Base-by-base conservation (phyloP, 2,797 vertebrate species). In the Squalus acanthias region DNA sequence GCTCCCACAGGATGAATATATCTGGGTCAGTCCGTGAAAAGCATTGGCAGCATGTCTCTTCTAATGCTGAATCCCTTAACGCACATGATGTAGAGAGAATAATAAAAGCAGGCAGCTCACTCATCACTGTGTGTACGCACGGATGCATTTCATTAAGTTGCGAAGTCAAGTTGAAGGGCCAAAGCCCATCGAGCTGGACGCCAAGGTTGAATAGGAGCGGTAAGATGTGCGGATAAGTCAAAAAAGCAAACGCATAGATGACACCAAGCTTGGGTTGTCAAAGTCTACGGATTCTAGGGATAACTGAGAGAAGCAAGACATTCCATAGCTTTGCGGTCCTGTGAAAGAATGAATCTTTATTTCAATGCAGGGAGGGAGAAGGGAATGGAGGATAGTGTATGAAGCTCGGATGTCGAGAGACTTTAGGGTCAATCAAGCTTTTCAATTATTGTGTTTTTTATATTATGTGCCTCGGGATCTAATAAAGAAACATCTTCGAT, bases 1-100 rank as follows among this genome's bases (percentile, higher is more conserved):
- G 94, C 70, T 95, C 70, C 94, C 69, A 95, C 39, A 76, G 70
- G 70, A 76, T 76, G 29, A 95, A 74, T 95, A 72, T 76, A 95
- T 95, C 94, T 95, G 94, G 63, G 46, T 95, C 94, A 95, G 94
- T 33, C 24, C 60, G 33, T 95, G 70, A 95, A 95, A 74, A 60
- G 46, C 70, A 33, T 76, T 95, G 69, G 70, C 70, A 76, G 12
- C 94, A 76, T 57, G 46, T 50, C 24, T 76, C 50, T 57, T 39
- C 33, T 50, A 46, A 67, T 39, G 9, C 26, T 53, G 50, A 76
- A 53, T 95, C 69, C 91, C 91, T 53, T 50, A 76, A 26, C 46
- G 22, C 33, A 9, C 70, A n/a, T 33, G 17, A 57, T 60, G 2
- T 2, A 57, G 70, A 74, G 13, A 76, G 94, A 39, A 74, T 76